phyloP scores from a whole-genome alignment of 2,888 invertebrate genomes.

The Globia sparganii region DNA sequence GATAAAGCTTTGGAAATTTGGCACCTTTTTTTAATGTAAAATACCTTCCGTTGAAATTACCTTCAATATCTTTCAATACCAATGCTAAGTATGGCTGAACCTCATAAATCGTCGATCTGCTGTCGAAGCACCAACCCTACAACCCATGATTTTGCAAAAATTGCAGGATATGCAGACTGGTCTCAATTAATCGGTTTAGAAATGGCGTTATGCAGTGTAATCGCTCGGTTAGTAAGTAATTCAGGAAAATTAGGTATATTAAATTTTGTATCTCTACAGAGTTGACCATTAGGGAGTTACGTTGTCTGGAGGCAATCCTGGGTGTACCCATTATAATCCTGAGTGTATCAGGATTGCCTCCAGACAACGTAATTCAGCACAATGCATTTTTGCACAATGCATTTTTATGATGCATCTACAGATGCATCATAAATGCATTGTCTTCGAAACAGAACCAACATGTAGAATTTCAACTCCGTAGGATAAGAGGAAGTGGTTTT shows the following conservation, averaged over 20 bases:
- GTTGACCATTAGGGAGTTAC: not conserved
- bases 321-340: too few relatives aligned
- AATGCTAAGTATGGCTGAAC: not conserved
- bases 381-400: too few relatives aligned
- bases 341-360: too few relatives aligned
- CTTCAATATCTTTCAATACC: conserved; percentile 6
- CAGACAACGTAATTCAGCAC: too few relatives aligned
- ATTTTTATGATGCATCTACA: too few relatives aligned
- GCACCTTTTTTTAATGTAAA: not conserved
- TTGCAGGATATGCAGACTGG: conserved; percentile 27
- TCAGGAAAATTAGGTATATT: not conserved
- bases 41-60: conserved; percentile 6
- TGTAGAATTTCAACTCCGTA: not conserved
- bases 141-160: conserved; percentile 49
- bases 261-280: too few relatives aligned
- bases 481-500: too few relatives aligned
- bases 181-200: conserved; percentile 30
- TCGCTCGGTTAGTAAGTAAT: conserved; percentile 8
- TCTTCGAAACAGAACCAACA: not conserved
- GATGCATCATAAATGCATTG: not conserved
- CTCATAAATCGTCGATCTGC: conserved; percentile 26
- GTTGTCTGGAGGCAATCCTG: not conserved
- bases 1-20: conserved; percentile 33
- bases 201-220: conserved; percentile 21
- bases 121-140: conserved; percentile 7